Conservation (phyloP, 2,113 vertebrate species). For the Lophura nycthemera region DNA sequence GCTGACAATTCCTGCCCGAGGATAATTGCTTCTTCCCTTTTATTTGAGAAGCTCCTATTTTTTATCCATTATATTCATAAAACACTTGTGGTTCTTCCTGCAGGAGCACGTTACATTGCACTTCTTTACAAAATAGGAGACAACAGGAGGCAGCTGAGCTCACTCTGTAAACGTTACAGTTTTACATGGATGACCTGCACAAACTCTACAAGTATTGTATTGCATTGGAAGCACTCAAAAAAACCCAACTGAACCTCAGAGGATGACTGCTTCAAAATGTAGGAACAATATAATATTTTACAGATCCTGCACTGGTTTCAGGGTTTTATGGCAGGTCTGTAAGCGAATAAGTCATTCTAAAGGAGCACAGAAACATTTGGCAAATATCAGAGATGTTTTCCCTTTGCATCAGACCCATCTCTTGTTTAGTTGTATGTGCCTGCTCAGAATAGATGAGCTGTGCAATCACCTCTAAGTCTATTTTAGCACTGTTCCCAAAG, state of each 20-base stretch:
- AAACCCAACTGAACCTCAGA: neutral
- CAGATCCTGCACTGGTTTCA: accelerated
- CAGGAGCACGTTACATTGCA: neutral
- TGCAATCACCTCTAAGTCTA: neutral
- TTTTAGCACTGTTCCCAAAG: neutral
- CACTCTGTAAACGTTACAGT: neutral
- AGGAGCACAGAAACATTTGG: neutral
- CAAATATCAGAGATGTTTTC: neutral
- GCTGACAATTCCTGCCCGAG: neutral
- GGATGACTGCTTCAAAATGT: neutral
- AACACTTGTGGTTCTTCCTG: neutral
- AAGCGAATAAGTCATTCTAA: neutral
- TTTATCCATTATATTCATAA: neutral
- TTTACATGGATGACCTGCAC: neutral
- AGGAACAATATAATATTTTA: neutral
- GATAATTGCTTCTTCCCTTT: neutral
- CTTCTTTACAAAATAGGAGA: neutral
- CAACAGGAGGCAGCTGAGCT: neutral
- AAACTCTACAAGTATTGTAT: neutral
- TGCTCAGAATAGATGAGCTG: neutral
- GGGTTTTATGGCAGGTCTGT: neutral
- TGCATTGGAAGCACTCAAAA: neutral
- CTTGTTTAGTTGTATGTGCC: neutral
- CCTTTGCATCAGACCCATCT: neutral
- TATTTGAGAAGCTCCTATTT: neutral